A percentile compares a stretch with the other conserved stretches of the same genome.
These are phyloP conservation scores for Rhinophrynus dorsalis DNA, from an alignment of 2,797 vertebrate genomes.

Conservation along the genomic window DNA sequence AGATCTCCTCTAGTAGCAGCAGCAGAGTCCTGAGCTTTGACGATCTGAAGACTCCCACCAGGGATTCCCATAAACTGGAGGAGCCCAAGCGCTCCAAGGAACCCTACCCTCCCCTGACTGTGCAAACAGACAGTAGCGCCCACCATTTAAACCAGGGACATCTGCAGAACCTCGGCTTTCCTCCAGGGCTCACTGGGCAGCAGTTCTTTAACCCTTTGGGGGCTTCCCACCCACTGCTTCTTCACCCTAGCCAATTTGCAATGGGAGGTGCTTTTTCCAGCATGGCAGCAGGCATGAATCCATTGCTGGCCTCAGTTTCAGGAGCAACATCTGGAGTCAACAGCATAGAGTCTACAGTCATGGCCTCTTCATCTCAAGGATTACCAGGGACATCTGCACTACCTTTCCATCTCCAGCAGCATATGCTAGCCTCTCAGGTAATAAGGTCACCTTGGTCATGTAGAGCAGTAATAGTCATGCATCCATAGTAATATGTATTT, in stretches of 20 bases:
- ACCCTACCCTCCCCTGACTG: slow-evolving; percentile 80
- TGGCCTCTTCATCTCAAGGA: slow-evolving; percentile 86
- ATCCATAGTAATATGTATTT: too few species aligned
- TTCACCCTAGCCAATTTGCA: slow-evolving; percentile 93
- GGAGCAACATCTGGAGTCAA: slow-evolving; percentile 79
- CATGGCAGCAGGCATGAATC: slow-evolving; percentile 91
- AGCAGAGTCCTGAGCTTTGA: slow-evolving; percentile 75
- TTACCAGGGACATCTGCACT: slow-evolving; percentile 81
- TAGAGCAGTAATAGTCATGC: too few species aligned
- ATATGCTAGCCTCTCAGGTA: slow-evolving; percentile 95
- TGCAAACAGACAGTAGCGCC: slow-evolving; percentile 82
- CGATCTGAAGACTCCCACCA: slow-evolving; percentile 77
- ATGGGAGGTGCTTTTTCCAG: slow-evolving; percentile 95
- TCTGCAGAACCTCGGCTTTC: slow-evolving; percentile 89
- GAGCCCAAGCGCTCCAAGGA: slow-evolving; percentile 85
- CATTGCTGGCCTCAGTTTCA: slow-evolving; percentile 88
- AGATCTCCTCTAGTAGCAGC: slow-evolving; percentile 82
- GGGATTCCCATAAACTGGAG: slow-evolving; percentile 76
- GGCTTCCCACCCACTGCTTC: slow-evolving; percentile 86
- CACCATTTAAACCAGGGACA: slow-evolving; percentile 81
- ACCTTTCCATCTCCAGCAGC: slow-evolving; percentile 96
- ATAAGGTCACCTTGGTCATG: neutral
- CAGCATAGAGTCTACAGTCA: slow-evolving; percentile 80
- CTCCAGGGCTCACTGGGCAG: slow-evolving; percentile 84
- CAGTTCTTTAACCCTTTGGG: slow-evolving; percentile 91